Evolutionary conservation across 1,140 invertebrate genomes (phyloP).

Genomic region (Globodera rostochiensis): DNA sequence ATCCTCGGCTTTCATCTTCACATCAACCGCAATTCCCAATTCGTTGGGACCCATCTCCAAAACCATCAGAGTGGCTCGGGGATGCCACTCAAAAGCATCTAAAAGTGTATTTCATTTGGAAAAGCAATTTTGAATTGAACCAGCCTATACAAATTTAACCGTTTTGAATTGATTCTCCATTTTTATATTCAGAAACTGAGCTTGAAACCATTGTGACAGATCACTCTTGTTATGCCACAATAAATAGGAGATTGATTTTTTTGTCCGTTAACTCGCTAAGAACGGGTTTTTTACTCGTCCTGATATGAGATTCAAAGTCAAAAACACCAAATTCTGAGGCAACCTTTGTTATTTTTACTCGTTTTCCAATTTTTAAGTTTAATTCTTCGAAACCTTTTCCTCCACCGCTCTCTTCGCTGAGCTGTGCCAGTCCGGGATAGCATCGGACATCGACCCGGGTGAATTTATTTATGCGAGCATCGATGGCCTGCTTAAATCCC

Average conservation of each 20-base stretch:
- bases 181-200: slow-evolving; percentile 9
- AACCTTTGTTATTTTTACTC: neutral
- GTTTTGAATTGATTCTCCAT: neutral
- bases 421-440: slow-evolving; percentile 53
- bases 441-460: slow-evolving; percentile 57
- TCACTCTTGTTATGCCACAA: no score
- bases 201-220: no score
- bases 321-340: no score
- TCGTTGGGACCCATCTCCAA: slow-evolving; percentile 50
- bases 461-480: slow-evolving; percentile 45
- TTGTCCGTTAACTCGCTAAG: no score
- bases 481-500: slow-evolving; percentile 46
- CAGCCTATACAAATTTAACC: no score
- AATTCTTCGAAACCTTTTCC: slow-evolving; percentile 1
- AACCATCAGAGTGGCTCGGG: slow-evolving; percentile 52
- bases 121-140: neutral
- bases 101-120: slow-evolving; percentile 25
- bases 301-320: no score
- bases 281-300: no score
- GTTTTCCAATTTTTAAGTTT: neutral
- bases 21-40: slow-evolving; percentile 57
- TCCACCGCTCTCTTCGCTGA: slow-evolving; percentile 36
- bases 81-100: slow-evolving; percentile 59
- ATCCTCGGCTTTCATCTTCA: slow-evolving; percentile 53
- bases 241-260: no score